These are phyloP conservation scores for Holotrichia oblita DNA, from an alignment of 1,140 invertebrate species.

Conservation along the genomic window DNA sequence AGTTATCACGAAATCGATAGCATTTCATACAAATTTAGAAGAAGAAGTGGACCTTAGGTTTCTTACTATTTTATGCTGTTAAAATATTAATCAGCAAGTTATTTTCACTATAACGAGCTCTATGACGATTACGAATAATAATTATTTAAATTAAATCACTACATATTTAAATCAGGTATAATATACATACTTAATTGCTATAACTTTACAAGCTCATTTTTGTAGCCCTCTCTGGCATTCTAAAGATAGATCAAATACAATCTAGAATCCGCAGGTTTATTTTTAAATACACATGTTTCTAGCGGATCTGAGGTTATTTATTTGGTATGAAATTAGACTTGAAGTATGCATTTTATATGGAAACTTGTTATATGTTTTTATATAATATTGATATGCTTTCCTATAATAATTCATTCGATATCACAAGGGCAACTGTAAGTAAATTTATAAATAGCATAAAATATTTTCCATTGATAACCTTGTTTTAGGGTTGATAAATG, in stretches of 20 bases:
- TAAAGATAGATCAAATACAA: background rate
- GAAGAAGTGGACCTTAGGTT: too few species aligned
- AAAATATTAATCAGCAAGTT: too few species aligned
- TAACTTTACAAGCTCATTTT: too few species aligned
- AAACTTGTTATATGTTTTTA: background rate
- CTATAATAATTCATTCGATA: background rate
- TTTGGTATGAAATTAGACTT: background rate
- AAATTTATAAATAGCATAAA: constrained; percentile 8
- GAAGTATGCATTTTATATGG: background rate
- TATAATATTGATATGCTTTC: constrained; percentile 7
- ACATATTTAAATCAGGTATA: too few species aligned
- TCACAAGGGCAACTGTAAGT: constrained; percentile 43
- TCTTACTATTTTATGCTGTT: too few species aligned
- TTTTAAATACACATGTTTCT: background rate
- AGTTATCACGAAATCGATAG: too few species aligned
- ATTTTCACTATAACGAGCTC: too few species aligned
- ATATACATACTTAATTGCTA: too few species aligned
- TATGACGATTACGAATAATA: too few species aligned
- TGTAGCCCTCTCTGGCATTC: background rate
- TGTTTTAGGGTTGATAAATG: constrained; percentile 55
- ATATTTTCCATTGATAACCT: background rate
- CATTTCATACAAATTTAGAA: too few species aligned
- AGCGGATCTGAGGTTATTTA: background rate
- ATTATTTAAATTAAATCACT: too few species aligned
- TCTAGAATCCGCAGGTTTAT: constrained; percentile 4